These are phyloP conservation scores for Drosophila nigromelanica DNA, from an alignment of 1,140 invertebrate genomes.

Conservation along the genomic window DNA sequence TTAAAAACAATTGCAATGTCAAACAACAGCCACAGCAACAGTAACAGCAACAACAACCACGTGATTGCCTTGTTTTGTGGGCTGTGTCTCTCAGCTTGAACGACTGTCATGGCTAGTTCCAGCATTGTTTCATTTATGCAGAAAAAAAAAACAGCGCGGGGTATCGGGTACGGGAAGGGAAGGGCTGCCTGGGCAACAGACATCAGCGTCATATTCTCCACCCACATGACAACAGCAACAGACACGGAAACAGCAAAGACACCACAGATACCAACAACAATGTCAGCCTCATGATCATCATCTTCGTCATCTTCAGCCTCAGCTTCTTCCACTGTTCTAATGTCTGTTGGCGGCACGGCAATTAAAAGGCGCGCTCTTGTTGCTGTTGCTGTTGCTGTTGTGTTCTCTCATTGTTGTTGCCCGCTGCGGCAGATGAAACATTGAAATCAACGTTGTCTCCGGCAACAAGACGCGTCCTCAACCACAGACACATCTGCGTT, in stretches of 20 bases:
- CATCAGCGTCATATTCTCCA: conserved; percentile 70
- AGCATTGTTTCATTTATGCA: conserved; percentile 69
- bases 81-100: conserved; percentile 29
- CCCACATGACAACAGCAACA: conserved; percentile 58
- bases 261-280: conserved; percentile 13
- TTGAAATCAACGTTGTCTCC: conserved; percentile 72
- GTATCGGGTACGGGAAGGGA: no score
- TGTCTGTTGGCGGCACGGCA: conserved; percentile 75
- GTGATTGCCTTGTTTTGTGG: conserved; percentile 38
- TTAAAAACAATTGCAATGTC: conserved; percentile 71
- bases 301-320: conserved; percentile 34
- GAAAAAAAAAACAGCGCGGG: not conserved
- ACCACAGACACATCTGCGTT: conserved; percentile 16
- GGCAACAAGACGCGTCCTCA: conserved; percentile 53
- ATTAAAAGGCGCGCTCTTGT: conserved; percentile 77
- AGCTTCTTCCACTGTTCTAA: conserved; percentile 51
- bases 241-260: conserved; percentile 16
- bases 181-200: conserved; percentile 21
- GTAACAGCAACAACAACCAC: conserved; percentile 29
- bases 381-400: conserved; percentile 47
- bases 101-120: conserved; percentile 27
- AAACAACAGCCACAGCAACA: conserved; percentile 34
- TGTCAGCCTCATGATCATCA: conserved; percentile 41
- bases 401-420: conserved; percentile 46
- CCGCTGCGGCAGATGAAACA: conserved; percentile 73